Percentiles rank a stretch among this genome's conserved stretches.
These are phyloP conservation scores for Andrena minutula DNA, from an alignment of 2,888 invertebrate genomes.

Conservation along the genomic window DNA sequence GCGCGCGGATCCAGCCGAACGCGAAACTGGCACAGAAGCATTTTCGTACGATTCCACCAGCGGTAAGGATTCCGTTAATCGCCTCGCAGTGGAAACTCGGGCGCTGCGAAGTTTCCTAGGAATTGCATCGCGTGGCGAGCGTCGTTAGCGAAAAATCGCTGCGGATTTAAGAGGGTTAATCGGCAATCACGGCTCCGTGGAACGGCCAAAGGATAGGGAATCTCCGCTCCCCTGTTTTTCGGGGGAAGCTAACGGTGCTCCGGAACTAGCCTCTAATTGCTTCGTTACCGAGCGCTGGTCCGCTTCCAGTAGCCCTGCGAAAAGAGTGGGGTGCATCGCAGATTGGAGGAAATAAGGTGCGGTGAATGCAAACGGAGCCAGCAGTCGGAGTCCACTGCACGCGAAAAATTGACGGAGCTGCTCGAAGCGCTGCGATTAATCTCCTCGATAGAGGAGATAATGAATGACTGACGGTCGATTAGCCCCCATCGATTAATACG, in stretches of 20 bases:
- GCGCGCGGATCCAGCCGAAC: constrained; percentile 15
- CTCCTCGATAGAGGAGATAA: constrained; percentile 21
- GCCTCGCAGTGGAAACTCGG: not conserved
- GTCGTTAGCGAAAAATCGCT: not conserved
- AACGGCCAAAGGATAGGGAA: constrained; percentile 1
- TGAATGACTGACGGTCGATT: constrained; percentile 27
- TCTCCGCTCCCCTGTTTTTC: not conserved
- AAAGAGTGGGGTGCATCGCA: not conserved
- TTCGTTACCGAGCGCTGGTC: constrained; percentile 28
- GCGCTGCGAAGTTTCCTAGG: not conserved
- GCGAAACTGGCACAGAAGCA: constrained; percentile 29
- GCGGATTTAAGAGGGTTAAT: not conserved
- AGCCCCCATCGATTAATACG: constrained; percentile 28
- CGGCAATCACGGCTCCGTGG: constrained; percentile 6
- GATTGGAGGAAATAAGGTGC: constrained; percentile 33
- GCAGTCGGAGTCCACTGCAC: too few species aligned
- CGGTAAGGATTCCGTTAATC: not conserved
- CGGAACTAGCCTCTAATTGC: constrained; percentile 22
- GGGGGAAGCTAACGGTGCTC: not conserved
- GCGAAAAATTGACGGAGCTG: not conserved
- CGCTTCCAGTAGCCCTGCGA: not conserved
- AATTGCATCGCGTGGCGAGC: not conserved
- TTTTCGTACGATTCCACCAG: constrained; percentile 8
- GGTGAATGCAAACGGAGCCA: constrained; percentile 57
- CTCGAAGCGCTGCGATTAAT: constrained; percentile 9